Evolutionary conservation across 2,113 vertebrate genomes (phyloP).

Genomic region (Mixornis gularis): DNA sequence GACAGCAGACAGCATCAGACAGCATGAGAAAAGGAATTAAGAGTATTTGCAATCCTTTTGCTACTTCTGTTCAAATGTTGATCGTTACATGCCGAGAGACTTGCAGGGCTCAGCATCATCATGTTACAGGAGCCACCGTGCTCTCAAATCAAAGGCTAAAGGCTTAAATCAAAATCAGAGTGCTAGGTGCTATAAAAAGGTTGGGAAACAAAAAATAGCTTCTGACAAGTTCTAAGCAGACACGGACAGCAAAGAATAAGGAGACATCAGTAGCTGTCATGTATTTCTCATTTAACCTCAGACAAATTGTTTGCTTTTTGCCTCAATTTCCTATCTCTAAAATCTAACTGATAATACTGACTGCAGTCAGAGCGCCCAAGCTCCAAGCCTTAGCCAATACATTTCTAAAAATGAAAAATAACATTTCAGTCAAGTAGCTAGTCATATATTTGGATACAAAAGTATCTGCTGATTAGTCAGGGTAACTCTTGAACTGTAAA

Average conservation of each 20-base stretch:
- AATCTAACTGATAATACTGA: background rate
- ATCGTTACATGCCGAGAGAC: background rate
- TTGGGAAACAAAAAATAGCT: background rate
- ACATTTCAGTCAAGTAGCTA: background rate
- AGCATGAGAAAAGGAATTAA: slow-evolving; percentile 1
- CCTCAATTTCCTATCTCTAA: background rate
- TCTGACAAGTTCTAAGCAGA: background rate
- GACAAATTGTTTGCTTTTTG: slow-evolving; percentile 4
- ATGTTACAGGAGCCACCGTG: background rate
- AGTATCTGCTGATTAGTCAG: background rate
- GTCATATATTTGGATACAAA: background rate
- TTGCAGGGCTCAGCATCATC: background rate
- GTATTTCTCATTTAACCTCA: background rate
- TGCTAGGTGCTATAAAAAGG: background rate
- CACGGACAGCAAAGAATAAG: background rate
- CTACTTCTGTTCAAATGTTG: background rate
- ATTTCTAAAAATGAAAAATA: background rate
- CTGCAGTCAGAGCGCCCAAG: background rate
- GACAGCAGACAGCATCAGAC: background rate
- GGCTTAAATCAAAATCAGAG: background rate
- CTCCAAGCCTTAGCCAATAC: background rate
- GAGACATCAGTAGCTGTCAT: background rate
- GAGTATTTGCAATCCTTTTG: slow-evolving; percentile 1
- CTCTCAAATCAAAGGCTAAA: slow-evolving; percentile 14
- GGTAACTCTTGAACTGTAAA: background rate